Evolutionary conservation across 2,888 invertebrate genomes (phyloP), one percentile per base, ranked within the genome.

Genomic region (Epirrhoe tristata): DNA sequence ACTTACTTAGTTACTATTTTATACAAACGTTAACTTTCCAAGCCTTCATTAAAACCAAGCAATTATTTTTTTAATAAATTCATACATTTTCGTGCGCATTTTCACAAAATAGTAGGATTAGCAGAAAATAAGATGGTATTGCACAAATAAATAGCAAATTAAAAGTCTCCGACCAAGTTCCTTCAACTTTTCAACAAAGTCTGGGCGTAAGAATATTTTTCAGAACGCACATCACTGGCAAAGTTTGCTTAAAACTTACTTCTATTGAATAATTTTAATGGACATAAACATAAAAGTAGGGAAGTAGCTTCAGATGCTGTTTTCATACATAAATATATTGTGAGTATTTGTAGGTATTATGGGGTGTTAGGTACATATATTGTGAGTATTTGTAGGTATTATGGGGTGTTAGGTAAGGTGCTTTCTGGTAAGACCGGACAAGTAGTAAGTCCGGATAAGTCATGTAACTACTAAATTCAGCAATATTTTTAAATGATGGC

Each of bases 121-220:
- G 39, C 39, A 43, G 39, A 43, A 43, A 43, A 43, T 43, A 12
- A 12, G 39, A 43, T 10, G 39, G 12, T 12, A 43, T 12, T 5
- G 39, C 4, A 12, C 39, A 43, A 43, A 43, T 43, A 43, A 43
- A 43, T 43, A 43, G 39, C 39, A 60, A 31, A 60, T 39, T 39
- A 39, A 8, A 53, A 43, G 39, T 12, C 39, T 16, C 8, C 53
- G 17, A 6, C n/a, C 17, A 36, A 32, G 31, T 43, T 43, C 31
- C 46, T 53, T 32, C 2, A 5, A 59, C 52, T 59, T 59, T 54
- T 10, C 34, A 46, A 54, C 39, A 43, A 52, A 39, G 43, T 53
- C 32, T 43, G 24, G 24, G 51, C 17, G 17, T 16, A 52, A 52
- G 24, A 36, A 59, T 50, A 34, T 52, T 59, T 59, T 59, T 59